These are phyloP conservation scores for Austrolebias charrua DNA, from an alignment of 2,797 vertebrate species.

Conservation along the genomic window DNA sequence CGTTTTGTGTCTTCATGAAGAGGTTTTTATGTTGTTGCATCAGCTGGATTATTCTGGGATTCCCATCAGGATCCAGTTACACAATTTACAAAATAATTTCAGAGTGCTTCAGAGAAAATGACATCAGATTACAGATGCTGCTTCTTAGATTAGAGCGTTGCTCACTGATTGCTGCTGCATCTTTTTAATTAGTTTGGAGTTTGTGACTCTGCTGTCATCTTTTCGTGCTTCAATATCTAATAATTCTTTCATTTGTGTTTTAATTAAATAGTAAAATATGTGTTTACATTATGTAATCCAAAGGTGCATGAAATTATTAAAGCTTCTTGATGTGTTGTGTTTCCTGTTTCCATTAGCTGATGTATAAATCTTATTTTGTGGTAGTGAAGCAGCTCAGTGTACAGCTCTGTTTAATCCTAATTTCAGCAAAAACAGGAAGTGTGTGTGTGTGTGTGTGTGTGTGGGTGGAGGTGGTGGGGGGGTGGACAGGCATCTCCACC, in stretches of 20 bases:
- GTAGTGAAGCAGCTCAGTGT: too few relatives aligned
- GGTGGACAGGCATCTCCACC: too few relatives aligned
- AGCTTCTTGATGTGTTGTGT: too few relatives aligned
- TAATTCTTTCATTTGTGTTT: slow-evolving; percentile 3
- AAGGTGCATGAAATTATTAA: too few relatives aligned
- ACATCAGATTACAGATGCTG: slow-evolving; percentile 29
- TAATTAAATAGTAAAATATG: slow-evolving; percentile 30
- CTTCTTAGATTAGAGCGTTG: slow-evolving; percentile 15
- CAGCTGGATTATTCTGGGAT: slow-evolving; percentile 40
- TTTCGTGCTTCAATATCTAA: slow-evolving; percentile 22
- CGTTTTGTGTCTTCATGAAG: slow-evolving; percentile 39
- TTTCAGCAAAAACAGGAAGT: too few relatives aligned
- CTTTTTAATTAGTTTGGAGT: slow-evolving; percentile 38
- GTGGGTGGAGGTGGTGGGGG: too few relatives aligned
- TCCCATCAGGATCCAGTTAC: slow-evolving; percentile 23
- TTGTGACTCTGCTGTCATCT: slow-evolving; percentile 28
- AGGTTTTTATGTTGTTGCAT: slow-evolving; percentile 39
- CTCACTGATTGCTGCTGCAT: slow-evolving; percentile 45
- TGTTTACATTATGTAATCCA: too few relatives aligned
- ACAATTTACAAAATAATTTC: slow-evolving; percentile 27
- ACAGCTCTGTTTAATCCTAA: too few relatives aligned
- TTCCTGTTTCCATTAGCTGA: too few relatives aligned
- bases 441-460: too few relatives aligned
- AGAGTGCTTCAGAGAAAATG: slow-evolving; percentile 36
- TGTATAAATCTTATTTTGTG: too few relatives aligned